Conservation (phyloP, 1,140 invertebrate species). For the Lutraria rhynchaena region DNA sequence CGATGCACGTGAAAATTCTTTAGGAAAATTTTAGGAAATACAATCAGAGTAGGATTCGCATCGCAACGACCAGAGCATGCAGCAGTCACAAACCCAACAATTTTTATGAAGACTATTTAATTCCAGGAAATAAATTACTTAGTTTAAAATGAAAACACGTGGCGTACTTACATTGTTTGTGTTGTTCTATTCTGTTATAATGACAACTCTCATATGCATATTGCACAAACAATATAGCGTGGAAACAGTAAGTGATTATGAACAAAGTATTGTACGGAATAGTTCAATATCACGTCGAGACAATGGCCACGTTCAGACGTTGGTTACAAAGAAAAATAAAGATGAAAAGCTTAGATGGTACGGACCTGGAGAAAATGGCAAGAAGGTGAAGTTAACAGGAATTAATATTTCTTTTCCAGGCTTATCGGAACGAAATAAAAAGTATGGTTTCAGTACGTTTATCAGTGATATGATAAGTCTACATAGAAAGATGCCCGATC, state of each 20-base stretch:
- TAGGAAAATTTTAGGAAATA: no score
- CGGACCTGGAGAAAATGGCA: conserved; percentile 35
- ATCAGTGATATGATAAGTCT: conserved; percentile 43
- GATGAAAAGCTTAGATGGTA: background rate
- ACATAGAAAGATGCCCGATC: conserved; percentile 32
- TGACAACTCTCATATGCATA: conserved; percentile 13
- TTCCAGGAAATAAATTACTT: no score
- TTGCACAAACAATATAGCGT: conserved; percentile 1
- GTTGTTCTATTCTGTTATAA: conserved; percentile 11
- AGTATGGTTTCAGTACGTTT: conserved; percentile 38
- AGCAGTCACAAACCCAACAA: no score
- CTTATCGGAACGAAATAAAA: conserved; percentile 15
- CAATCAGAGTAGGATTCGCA: no score
- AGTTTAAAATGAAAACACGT: background rate
- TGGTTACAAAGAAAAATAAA: background rate
- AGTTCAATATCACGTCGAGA: background rate
- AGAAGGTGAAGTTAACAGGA: background rate
- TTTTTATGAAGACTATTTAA: no score
- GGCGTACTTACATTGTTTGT: conserved; percentile 32
- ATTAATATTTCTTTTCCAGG: conserved; percentile 23
- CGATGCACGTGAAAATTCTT: no score
- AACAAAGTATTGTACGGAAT: background rate
- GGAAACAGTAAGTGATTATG: background rate
- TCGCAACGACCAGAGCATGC: no score
- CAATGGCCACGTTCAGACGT: background rate